Conservation (phyloP, 2,113 vertebrate species). For the Pardalotus punctatus region DNA sequence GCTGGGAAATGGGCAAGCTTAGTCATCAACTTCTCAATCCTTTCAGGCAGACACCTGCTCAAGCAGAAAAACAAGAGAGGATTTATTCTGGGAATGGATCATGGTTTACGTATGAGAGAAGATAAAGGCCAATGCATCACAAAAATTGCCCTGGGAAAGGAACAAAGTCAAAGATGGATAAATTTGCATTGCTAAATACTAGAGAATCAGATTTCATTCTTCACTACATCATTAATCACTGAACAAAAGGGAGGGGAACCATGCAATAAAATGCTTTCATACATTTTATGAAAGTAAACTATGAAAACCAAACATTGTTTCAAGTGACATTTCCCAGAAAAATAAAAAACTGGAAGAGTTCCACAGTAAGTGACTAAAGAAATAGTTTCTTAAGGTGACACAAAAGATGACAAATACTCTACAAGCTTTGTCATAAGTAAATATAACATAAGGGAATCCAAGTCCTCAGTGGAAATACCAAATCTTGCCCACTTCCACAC, state of each 20-base stretch:
- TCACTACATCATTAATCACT: neutral
- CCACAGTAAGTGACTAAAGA: neutral
- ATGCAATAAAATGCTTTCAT: neutral
- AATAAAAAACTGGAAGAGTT: neutral
- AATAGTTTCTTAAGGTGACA: neutral
- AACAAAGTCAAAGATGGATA: neutral
- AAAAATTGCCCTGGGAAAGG: neutral
- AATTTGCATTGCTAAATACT: neutral
- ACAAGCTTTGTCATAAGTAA: neutral
- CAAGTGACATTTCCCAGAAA: neutral
- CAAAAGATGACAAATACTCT: neutral
- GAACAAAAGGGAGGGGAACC: neutral
- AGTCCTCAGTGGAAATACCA: neutral
- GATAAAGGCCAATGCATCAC: neutral
- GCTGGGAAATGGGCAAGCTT: neutral
- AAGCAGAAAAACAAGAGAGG: neutral
- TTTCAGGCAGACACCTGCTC: neutral
- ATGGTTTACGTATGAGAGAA: fast-evolving
- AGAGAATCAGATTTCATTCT: neutral
- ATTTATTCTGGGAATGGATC: neutral
- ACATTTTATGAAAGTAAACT: neutral
- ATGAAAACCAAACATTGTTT: neutral
- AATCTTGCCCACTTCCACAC: neutral
- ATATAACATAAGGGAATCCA: neutral
- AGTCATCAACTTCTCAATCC: neutral